phyloP scores from a whole-genome alignment of 2,888 invertebrate species.

The Oscheius onirici region DNA sequence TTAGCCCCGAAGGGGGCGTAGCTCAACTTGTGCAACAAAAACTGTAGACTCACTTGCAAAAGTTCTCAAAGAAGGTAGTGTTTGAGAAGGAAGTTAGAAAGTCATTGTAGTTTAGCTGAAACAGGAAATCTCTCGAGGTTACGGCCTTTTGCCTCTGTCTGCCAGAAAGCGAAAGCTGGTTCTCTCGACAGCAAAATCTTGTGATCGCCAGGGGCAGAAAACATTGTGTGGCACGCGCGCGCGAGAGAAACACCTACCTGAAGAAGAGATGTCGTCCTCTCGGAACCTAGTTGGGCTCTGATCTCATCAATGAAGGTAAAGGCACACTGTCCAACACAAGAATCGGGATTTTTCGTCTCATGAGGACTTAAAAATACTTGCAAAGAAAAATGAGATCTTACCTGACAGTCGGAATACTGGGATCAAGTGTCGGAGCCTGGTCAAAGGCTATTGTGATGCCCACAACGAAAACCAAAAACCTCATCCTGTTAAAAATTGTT shows the following conservation, averaged over 20 bases:
- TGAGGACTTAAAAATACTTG: conserved; percentile 59
- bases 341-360: conserved; percentile 57
- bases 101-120: conserved; percentile 69
- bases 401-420: conserved; percentile 61
- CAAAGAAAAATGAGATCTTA: too few relatives aligned
- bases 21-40: too few relatives aligned
- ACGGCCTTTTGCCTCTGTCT: too few relatives aligned
- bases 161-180: conserved; percentile 10
- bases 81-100: conserved; percentile 67
- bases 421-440: conserved; percentile 55
- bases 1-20: too few relatives aligned
- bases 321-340: conserved; percentile 69
- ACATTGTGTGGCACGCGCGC: too few relatives aligned
- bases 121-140: conserved; percentile 35
- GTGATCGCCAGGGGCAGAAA: too few relatives aligned
- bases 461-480: conserved; percentile 1
- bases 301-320: conserved; percentile 65
- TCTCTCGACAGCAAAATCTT: not conserved
- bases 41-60: conserved; percentile 57
- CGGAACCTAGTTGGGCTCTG: conserved; percentile 58
- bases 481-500: conserved; percentile 8
- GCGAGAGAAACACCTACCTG: conserved; percentile 24
- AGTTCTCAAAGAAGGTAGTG: conserved; percentile 66
- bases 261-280: conserved; percentile 51
- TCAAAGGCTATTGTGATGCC: conserved; percentile 33